Evolutionary conservation across 2,113 vertebrate species (phyloP).

Genomic region (Tachysurus vachellii): DNA sequence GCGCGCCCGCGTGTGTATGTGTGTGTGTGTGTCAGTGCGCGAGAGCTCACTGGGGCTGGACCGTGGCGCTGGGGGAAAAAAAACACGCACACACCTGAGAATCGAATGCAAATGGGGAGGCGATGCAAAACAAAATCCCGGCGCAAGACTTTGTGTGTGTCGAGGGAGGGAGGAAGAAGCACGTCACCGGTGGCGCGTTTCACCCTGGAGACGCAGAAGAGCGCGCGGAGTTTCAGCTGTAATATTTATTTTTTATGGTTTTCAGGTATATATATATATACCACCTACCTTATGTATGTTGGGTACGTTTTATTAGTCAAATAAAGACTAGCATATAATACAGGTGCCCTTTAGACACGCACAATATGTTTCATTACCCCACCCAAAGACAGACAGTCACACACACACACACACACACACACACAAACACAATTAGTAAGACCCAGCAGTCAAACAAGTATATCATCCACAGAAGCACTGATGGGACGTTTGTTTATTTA

Average conservation of each 20-base stretch:
- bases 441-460: not conserved
- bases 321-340: not conserved
- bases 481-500: not conserved
- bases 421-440: not conserved
- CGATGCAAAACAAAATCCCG: conserved; percentile 72
- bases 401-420: not conserved
- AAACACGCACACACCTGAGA: conserved; percentile 57
- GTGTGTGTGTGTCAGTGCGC: conserved; percentile 23
- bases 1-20: conserved; percentile 57
- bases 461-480: not conserved
- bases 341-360: not conserved
- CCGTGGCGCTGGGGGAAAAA: conserved; percentile 61
- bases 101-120: conserved; percentile 71
- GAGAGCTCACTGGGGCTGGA: conserved; percentile 53
- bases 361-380: not conserved
- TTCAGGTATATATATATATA: not conserved
- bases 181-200: conserved; percentile 41
- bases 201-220: not conserved
- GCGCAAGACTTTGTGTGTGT: conserved; percentile 56
- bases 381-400: not conserved
- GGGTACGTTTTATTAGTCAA: not conserved
- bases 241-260: not conserved
- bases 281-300: not conserved
- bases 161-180: conserved; percentile 36
- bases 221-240: not conserved